Conservation (phyloP, 2,113 vertebrate species). For the Gambusia holbrooki region DNA sequence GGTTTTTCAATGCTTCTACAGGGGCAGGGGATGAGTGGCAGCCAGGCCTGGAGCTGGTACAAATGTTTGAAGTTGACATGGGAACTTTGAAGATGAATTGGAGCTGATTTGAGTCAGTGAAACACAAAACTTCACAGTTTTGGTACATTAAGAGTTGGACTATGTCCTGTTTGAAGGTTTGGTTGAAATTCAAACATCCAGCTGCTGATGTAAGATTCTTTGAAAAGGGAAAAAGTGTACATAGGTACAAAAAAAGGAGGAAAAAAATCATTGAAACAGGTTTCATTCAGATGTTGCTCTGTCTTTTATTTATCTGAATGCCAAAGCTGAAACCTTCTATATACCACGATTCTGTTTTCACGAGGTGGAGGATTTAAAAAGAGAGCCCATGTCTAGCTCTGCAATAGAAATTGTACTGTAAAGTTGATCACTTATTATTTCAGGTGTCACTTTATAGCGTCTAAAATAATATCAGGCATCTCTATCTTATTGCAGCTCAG, state of each 20-base stretch:
- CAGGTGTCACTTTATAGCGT: neutral
- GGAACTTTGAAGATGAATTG: constrained; percentile 7
- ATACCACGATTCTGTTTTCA: neutral
- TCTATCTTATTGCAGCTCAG: neutral
- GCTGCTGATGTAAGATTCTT: constrained; percentile 17
- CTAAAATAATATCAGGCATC: neutral
- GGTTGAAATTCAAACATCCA: constrained; percentile 16
- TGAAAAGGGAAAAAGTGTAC: neutral
- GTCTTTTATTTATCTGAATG: neutral
- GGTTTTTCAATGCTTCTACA: constrained; percentile 25
- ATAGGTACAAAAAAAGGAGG: neutral
- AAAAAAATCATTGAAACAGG: neutral
- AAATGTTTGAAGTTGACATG: constrained; percentile 18
- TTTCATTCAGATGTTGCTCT: neutral
- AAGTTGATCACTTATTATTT: no score
- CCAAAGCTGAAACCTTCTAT: neutral
- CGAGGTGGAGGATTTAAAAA: neutral
- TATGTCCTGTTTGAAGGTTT: constrained; percentile 29
- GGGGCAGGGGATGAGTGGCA: constrained; percentile 45
- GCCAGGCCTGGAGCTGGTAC: constrained; percentile 26
- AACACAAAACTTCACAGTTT: neutral
- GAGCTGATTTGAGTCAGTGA: constrained; percentile 21
- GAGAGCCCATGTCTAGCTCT: neutral
- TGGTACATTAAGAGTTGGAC: constrained; percentile 3
- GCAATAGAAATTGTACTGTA: neutral